These are phyloP conservation scores for Orchestes rusci DNA, from an alignment of 2,888 invertebrate species.

Conservation along the genomic window DNA sequence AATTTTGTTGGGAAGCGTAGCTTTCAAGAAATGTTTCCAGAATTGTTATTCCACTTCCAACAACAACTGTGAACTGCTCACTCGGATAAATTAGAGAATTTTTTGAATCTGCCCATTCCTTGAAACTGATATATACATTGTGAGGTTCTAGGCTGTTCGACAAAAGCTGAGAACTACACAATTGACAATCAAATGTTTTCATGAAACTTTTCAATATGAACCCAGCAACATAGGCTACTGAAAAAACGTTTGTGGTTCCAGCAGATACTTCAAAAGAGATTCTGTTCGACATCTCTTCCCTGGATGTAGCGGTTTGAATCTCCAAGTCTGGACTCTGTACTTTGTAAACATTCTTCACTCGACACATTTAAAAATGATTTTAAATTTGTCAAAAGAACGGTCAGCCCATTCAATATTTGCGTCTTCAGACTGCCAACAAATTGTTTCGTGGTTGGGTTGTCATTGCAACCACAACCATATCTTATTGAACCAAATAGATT, in stretches of 20 bases:
- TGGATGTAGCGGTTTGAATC: no score
- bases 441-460: slow-evolving; percentile 16
- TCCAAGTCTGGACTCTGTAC: no score
- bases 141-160: slow-evolving; percentile 13
- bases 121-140: slow-evolving; percentile 5
- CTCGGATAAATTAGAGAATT: slow-evolving; percentile 2
- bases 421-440: slow-evolving; percentile 19
- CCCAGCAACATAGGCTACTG: slow-evolving; percentile 19
- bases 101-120: slow-evolving; percentile 4
- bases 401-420: slow-evolving; percentile 19
- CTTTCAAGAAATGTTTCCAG: slow-evolving; percentile 3
- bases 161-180: slow-evolving; percentile 2
- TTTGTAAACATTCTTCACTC: no score
- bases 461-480: slow-evolving; percentile 17
- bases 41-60: slow-evolving; percentile 5
- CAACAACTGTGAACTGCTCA: slow-evolving; percentile 2
- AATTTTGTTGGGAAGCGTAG: slow-evolving; percentile 2
- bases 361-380: slow-evolving; percentile 4
- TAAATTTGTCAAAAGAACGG: slow-evolving; percentile 10
- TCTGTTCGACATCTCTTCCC: not conserved
- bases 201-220: slow-evolving; percentile 8
- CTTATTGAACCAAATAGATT: slow-evolving; percentile 17
- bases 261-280: slow-evolving; percentile 1
- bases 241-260: slow-evolving; percentile 6
- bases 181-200: no score